Evolutionary conservation across 1,140 invertebrate genomes (phyloP).

Genomic region (Cydia strobilella): DNA sequence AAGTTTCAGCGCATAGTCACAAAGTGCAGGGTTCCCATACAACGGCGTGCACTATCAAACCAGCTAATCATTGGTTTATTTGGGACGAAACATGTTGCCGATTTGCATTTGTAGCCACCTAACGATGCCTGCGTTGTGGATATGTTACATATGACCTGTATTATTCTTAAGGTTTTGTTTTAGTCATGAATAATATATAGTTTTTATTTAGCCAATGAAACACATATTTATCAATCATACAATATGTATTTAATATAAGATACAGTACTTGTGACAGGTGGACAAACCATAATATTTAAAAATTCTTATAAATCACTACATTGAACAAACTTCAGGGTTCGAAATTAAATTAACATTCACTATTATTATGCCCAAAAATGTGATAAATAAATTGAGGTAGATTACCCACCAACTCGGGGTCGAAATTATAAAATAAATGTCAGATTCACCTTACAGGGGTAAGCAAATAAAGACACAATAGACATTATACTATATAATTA

Average conservation of each 20-base stretch:
- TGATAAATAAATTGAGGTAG: slow-evolving; percentile 80
- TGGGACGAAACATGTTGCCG: no score
- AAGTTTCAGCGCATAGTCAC: no score
- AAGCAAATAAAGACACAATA: slow-evolving; percentile 75
- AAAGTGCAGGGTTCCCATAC: no score
- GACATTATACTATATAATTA: slow-evolving; percentile 80
- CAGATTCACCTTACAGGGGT: slow-evolving; percentile 61
- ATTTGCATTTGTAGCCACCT: no score
- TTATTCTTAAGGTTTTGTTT: not conserved
- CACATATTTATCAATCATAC: slow-evolving; percentile 74
- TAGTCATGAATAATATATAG: not conserved
- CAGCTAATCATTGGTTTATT: no score
- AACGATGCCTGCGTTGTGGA: no score
- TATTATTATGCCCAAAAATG: slow-evolving; percentile 77
- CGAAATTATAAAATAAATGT: slow-evolving; percentile 72
- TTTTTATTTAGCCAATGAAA: slow-evolving; percentile 56
- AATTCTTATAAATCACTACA: slow-evolving; percentile 68
- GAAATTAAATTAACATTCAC: slow-evolving; percentile 66
- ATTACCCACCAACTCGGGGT: slow-evolving; percentile 64
- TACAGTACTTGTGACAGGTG: slow-evolving; percentile 78
- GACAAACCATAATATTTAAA: slow-evolving; percentile 74
- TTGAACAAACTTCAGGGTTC: slow-evolving; percentile 70
- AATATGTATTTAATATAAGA: slow-evolving; percentile 80
- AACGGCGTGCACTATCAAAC: no score
- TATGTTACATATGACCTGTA: no score